Conservation (phyloP, 64 coral and sea anemone genomes). For the Montipora efflorescens region DNA sequence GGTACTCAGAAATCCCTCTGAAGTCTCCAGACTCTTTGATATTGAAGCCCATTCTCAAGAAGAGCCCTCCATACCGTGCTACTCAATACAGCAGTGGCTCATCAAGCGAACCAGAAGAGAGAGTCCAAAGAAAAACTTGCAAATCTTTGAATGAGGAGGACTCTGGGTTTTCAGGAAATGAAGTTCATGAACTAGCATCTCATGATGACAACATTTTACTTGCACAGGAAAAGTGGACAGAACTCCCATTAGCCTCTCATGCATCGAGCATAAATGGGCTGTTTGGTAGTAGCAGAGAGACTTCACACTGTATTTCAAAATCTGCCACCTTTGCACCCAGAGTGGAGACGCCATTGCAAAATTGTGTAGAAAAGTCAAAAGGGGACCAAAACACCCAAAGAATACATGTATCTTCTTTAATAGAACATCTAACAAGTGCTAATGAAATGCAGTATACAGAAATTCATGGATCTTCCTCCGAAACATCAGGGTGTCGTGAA, state of each 20-base stretch:
- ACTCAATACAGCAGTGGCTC: slow-evolving; percentile 10
- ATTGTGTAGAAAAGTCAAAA: background rate
- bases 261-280: background rate
- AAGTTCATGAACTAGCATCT: background rate
- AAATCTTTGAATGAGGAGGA: background rate
- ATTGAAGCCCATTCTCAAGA: slow-evolving; percentile 93
- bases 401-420: background rate
- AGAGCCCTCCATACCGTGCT: slow-evolving; percentile 3
- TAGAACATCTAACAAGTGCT: background rate
- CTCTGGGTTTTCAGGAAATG: background rate
- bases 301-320: background rate
- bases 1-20: background rate
- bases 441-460: background rate
- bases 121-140: background rate
- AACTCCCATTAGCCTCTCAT: background rate
- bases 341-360: background rate
- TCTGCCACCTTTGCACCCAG: background rate
- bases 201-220: background rate
- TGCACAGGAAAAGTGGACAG: background rate
- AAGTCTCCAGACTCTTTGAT: background rate
- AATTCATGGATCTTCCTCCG: background rate
- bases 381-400: background rate
- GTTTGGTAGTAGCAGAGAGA: background rate
- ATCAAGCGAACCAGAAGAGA: slow-evolving; percentile 67
- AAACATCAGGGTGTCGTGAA: background rate